A percentile compares a stretch with the other conserved stretches of the same genome.
phyloP scores from a whole-genome alignment of 2,888 invertebrate genomes.

The Platycheirus albimanus region DNA sequence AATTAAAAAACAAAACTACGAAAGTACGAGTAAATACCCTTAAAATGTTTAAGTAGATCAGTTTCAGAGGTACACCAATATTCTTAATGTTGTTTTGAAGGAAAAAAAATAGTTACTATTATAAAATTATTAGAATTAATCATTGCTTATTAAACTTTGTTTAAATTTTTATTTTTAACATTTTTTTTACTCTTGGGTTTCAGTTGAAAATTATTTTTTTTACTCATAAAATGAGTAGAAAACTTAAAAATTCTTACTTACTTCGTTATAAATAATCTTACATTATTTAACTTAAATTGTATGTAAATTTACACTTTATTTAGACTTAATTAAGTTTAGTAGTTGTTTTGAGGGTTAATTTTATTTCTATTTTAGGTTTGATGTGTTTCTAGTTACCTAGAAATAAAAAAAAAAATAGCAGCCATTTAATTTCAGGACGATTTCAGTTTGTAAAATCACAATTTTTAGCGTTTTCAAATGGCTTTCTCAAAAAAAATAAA shows the following conservation, averaged over 20 bases:
- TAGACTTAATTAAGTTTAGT: conserved; percentile 58
- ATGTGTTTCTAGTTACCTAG: conserved; percentile 70
- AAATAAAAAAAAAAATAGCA: background rate
- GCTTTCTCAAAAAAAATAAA: too few relatives aligned
- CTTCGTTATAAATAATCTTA: too few relatives aligned
- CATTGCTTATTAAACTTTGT: conserved; percentile 22
- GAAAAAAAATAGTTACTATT: conserved; percentile 1
- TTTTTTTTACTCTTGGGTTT: background rate
- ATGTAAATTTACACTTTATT: conserved; percentile 48
- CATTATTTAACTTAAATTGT: too few relatives aligned
- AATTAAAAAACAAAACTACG: too few relatives aligned
- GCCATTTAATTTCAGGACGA: too few relatives aligned
- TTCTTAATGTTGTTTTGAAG: background rate
- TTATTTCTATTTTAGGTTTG: conserved; percentile 65
- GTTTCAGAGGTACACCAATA: conserved; percentile 56
- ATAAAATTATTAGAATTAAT: background rate
- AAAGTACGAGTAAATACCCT: too few relatives aligned
- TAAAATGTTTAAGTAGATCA: conserved; percentile 65
- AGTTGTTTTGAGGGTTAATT: conserved; percentile 17
- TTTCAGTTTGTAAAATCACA: too few relatives aligned
- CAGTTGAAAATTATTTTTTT: background rate
- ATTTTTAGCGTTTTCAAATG: too few relatives aligned
- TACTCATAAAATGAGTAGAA: conserved; percentile 17
- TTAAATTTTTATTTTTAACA: conserved; percentile 4
- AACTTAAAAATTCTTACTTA: background rate